A percentile compares a stretch with the other conserved stretches of the same genome.
These are phyloP conservation scores for Pontoporia blainvillei DNA, from an alignment of 2,113 vertebrate species.

Conservation along the genomic window DNA sequence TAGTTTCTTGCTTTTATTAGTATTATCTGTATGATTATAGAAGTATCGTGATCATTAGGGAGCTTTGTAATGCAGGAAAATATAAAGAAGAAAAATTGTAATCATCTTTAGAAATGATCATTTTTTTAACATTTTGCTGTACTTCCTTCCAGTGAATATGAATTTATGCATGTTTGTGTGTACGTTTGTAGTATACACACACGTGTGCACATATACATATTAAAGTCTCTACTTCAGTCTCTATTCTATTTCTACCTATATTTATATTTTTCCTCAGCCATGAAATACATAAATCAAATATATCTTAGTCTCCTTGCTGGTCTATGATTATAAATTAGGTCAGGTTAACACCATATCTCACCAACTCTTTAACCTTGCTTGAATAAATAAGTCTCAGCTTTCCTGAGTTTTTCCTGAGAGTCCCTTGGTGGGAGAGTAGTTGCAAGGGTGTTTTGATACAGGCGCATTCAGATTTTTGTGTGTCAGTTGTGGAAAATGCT, in stretches of 20 bases:
- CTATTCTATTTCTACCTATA: not conserved
- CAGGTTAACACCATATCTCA: not conserved
- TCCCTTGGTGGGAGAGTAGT: rapidly evolving
- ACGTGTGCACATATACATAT: not conserved
- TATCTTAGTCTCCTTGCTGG: not conserved
- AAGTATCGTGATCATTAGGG: not conserved
- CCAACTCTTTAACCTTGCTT: not conserved
- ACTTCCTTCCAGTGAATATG: not conserved
- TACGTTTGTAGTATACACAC: not conserved
- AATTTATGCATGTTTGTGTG: not conserved
- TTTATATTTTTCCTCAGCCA: not conserved
- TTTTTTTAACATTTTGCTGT: not conserved
- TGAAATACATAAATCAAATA: not conserved
- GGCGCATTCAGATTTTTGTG: not conserved
- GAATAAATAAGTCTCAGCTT: not conserved
- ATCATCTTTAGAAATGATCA: not conserved
- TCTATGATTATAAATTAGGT: not conserved
- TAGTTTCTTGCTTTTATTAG: not conserved
- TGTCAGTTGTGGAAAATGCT: not conserved
- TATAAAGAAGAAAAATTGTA: not conserved
- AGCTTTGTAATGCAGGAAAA: not conserved
- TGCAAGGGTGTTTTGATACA: not conserved
- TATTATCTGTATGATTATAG: not conserved
- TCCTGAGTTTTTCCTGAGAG: not conserved
- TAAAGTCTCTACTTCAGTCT: not conserved